Conservation (phyloP, 2,797 vertebrate genomes). For the Galaxias olidus region DNA sequence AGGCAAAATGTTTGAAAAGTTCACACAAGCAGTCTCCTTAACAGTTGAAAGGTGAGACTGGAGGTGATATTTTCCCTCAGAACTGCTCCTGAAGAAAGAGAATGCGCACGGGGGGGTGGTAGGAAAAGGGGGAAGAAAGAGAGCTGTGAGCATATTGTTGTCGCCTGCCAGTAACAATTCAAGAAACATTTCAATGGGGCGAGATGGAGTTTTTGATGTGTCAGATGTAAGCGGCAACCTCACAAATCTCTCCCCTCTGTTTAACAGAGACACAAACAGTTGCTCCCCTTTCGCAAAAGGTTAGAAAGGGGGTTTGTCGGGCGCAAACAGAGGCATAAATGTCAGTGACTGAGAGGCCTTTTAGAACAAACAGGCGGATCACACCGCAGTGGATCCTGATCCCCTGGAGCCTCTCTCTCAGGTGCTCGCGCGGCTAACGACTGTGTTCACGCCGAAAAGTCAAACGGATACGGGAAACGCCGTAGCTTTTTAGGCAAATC, state of each 20-base stretch:
- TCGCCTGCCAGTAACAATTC: constrained; percentile 43
- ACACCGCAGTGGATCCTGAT: background rate
- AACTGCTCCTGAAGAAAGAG: constrained; percentile 31
- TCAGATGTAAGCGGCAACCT: constrained; percentile 50
- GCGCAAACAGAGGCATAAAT: constrained; percentile 39
- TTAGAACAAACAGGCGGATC: constrained; percentile 4
- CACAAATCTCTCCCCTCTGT: constrained; percentile 15
- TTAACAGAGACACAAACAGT: constrained; percentile 36
- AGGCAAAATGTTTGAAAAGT: constrained; percentile 55
- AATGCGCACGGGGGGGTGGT: constrained; percentile 29
- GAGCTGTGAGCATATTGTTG: constrained; percentile 49
- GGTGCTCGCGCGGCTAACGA: too few species aligned
- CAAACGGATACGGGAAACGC: too few species aligned
- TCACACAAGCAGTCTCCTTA: constrained; percentile 48
- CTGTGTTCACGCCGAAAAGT: too few species aligned
- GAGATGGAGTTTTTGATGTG: constrained; percentile 49
- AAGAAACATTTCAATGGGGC: constrained; percentile 23
- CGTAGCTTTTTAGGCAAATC: too few species aligned
- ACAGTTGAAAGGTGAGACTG: constrained; percentile 62
- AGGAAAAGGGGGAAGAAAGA: constrained; percentile 32
- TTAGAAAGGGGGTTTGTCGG: constrained; percentile 1
- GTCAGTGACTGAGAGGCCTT: constrained; percentile 37
- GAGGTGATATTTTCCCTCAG: constrained; percentile 63
- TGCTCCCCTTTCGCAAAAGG: constrained; percentile 21
- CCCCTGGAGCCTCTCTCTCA: too few species aligned